Conservation (phyloP, 2,797 vertebrate species). For the Periparus ater region DNA sequence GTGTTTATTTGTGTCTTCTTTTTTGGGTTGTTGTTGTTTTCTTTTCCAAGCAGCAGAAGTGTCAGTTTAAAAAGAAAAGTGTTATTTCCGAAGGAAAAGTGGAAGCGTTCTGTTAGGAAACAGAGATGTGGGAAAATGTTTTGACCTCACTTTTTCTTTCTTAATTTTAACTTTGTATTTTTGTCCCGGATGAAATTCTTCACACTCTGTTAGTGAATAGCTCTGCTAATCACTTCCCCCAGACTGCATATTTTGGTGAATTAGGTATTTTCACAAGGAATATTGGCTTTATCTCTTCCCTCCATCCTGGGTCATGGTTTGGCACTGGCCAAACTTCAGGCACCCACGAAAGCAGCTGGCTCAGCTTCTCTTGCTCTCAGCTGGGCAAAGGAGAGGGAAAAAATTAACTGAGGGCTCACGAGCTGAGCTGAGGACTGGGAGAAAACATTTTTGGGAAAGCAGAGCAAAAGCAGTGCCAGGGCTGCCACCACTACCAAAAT, state of each 20-base stretch:
- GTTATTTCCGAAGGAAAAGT: not conserved
- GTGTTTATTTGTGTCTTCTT: not conserved
- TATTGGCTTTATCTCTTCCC: fast-evolving
- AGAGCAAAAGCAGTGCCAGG: not conserved
- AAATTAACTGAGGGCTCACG: not conserved
- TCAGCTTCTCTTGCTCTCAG: not conserved
- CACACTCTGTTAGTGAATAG: not conserved
- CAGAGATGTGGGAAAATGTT: not conserved
- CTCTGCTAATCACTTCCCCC: not conserved
- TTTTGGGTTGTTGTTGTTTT: not conserved
- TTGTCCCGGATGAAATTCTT: not conserved
- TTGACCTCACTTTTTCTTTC: not conserved
- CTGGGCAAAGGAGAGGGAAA: not conserved
- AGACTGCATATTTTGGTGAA: not conserved
- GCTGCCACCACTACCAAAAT: not conserved
- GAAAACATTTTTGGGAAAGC: not conserved
- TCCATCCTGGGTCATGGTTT: not conserved
- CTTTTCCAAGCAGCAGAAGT: not conserved
- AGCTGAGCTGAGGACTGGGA: not conserved
- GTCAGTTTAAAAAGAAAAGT: not conserved
- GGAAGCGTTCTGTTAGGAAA: not conserved
- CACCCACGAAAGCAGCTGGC: fast-evolving
- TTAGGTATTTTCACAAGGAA: not conserved
- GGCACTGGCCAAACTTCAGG: not conserved
- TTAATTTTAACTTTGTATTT: not conserved